Conservation (phyloP, 2,888 invertebrate genomes). For the Graphium colonna region DNA sequence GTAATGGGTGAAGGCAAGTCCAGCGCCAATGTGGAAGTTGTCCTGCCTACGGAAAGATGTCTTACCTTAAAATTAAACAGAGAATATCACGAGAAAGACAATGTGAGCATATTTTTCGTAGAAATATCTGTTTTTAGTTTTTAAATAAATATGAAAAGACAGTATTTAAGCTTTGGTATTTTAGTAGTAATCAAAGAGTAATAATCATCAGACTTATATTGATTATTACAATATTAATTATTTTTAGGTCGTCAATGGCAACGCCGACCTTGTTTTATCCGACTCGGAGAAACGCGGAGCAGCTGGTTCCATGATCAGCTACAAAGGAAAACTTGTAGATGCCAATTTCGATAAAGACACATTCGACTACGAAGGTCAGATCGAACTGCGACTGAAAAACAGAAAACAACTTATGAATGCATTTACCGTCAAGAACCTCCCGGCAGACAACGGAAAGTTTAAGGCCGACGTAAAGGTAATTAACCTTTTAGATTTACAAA, state of each 20-base stretch:
- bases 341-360: conserved; percentile 47
- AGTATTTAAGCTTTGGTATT: no score
- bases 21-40: conserved; percentile 54
- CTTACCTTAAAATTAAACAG: conserved; percentile 59
- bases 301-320: conserved; percentile 51
- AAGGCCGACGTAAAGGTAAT: conserved; percentile 58
- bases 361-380: conserved; percentile 55
- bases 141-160: no score
- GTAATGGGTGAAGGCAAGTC: conserved; percentile 44
- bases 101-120: conserved; percentile 47
- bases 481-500: no score
- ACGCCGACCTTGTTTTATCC: conserved; percentile 46
- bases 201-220: no score
- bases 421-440: conserved; percentile 48
- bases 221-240: no score
- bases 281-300: conserved; percentile 62
- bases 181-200: no score
- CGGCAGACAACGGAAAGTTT: conserved; percentile 45
- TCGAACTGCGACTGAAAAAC: conserved; percentile 55
- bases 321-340: conserved; percentile 54
- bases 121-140: no score
- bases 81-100: conserved; percentile 43
- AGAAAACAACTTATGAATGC: conserved; percentile 54
- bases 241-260: conserved; percentile 50
- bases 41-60: conserved; percentile 64